phyloP scores from a whole-genome alignment of 1,140 invertebrate species.

The Drosophila prosaltans region DNA sequence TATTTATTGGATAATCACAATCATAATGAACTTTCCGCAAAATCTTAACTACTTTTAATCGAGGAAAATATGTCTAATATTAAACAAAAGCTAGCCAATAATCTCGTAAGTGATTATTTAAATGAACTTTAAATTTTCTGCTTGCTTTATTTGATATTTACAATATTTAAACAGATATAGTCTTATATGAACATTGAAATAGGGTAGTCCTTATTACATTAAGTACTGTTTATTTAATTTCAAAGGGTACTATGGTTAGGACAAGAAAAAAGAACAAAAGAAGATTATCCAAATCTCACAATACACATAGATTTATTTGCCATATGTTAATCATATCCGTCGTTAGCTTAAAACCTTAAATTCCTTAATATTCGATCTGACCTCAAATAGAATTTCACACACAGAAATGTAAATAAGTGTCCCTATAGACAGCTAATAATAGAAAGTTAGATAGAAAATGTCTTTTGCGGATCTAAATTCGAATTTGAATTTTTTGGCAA shows the following conservation, averaged over 20 bases:
- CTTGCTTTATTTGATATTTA: no score
- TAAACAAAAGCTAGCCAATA: no score
- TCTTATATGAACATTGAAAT: no score
- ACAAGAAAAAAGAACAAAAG: conserved; percentile 1
- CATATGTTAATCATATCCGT: neutral
- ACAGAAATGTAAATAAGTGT: neutral
- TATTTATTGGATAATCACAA: no score
- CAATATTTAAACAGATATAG: no score
- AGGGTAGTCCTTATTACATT: no score
- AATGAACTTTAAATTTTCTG: no score
- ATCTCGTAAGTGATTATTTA: no score
- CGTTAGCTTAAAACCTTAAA: neutral
- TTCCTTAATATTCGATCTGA: neutral
- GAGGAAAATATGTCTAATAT: no score
- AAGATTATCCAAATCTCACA: neutral
- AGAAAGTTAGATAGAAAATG: conserved; percentile 18
- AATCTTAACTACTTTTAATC: no score
- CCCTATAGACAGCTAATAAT: conserved; percentile 38
- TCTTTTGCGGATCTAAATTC: conserved; percentile 5
- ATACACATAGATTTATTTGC: neutral
- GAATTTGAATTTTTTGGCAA: conserved; percentile 65
- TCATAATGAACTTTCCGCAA: no score
- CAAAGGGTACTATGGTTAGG: neutral
- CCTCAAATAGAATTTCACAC: neutral
- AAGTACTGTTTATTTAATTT: neutral